Conservation (phyloP, 2,797 vertebrate species). For the Anolis apletophallus region DNA sequence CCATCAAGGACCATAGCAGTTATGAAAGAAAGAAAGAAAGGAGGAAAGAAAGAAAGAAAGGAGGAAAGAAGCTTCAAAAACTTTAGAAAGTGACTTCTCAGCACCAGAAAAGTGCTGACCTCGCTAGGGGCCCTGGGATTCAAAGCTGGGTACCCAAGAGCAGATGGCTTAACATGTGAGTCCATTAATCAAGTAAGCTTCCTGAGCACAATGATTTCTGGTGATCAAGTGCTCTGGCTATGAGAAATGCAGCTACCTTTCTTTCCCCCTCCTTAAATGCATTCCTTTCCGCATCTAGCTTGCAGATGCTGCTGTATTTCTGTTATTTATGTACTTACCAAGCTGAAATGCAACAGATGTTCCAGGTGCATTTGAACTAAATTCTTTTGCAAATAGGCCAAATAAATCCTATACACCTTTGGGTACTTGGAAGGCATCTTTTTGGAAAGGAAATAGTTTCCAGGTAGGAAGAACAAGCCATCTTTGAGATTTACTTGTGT, state of each 20-base stretch:
- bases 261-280: conserved; percentile 16
- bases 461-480: conserved; percentile 45
- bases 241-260: conserved; percentile 50
- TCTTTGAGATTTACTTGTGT: conserved; percentile 47
- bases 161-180: conserved; percentile 71
- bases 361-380: conserved; percentile 57
- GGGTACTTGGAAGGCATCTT: conserved; percentile 47
- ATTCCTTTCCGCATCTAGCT: conserved; percentile 50
- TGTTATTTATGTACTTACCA: conserved; percentile 65
- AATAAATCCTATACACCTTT: conserved; percentile 62
- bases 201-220: conserved; percentile 60
- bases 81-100: conserved; percentile 74
- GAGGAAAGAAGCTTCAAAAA: conserved; percentile 11
- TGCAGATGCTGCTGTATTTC: conserved; percentile 55
- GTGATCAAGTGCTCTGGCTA: conserved; percentile 57
- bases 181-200: conserved; percentile 77
- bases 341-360: conserved; percentile 75
- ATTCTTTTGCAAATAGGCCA: conserved; percentile 65
- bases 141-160: conserved; percentile 67
- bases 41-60: too few relatives aligned
- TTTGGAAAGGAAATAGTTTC: conserved; percentile 50
- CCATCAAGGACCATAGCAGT: conserved; percentile 62
- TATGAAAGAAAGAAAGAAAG: neutral
- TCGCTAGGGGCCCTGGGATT: conserved; percentile 76
- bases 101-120: conserved; percentile 78